Percentiles rank a stretch among this genome's conserved stretches.
Evolutionary conservation across 2,797 vertebrate species (phyloP).

Genomic region (Ctenosaura bakeri): DNA sequence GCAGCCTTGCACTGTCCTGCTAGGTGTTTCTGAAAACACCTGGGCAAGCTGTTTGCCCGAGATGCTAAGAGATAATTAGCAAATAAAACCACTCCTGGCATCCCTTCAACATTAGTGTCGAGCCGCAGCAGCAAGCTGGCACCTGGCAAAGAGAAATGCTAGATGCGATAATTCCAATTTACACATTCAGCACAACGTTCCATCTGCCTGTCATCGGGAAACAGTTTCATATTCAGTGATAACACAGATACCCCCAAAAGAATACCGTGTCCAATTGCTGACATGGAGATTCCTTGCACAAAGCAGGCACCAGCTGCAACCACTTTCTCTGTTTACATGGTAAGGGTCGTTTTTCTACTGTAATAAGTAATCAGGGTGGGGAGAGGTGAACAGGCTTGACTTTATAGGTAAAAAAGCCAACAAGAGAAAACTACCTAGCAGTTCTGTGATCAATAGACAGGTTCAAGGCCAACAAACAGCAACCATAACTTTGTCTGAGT

Average conservation of each 20-base stretch:
- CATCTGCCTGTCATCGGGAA: conserved; percentile 84
- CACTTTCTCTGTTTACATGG: conserved; percentile 66
- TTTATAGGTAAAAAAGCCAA: background rate
- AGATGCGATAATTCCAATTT: conserved; percentile 84
- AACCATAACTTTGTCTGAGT: background rate
- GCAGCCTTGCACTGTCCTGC: conserved; percentile 71
- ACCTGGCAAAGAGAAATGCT: conserved; percentile 82
- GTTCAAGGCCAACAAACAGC: background rate
- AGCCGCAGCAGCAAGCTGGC: conserved; percentile 77
- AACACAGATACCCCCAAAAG: conserved; percentile 80
- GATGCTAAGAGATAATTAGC: conserved; percentile 78
- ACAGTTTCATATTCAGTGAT: conserved; percentile 82
- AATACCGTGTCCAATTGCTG: conserved; percentile 79
- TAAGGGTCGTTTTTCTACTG: conserved; percentile 55
- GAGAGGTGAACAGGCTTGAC: too few species aligned
- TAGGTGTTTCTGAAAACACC: conserved; percentile 79
- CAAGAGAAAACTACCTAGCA: conserved; percentile 45
- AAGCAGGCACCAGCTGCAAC: conserved; percentile 78
- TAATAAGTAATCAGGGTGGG: background rate
- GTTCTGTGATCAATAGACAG: conserved; percentile 37
- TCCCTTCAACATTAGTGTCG: conserved; percentile 72
- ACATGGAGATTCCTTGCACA: conserved; percentile 77
- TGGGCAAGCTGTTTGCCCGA: conserved; percentile 78
- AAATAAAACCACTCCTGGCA: conserved; percentile 79
- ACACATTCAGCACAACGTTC: conserved; percentile 86